Evolutionary conservation across 2,113 vertebrate genomes (phyloP).

Genomic region (Entelurus aequoreus): DNA sequence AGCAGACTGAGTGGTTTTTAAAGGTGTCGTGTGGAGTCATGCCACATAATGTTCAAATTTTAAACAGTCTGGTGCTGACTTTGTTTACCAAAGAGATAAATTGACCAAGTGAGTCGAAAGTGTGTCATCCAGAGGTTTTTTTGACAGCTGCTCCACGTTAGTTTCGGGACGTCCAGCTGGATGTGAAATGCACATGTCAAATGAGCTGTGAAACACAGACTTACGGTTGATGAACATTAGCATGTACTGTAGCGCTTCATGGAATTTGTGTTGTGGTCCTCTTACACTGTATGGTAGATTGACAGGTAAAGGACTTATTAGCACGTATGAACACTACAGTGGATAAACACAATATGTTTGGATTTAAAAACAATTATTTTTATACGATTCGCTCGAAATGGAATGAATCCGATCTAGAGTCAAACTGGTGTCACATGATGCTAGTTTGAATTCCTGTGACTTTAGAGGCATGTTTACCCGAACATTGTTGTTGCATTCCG

Average conservation of each 20-base stretch:
- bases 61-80: slow-evolving; percentile 19
- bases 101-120: slow-evolving; percentile 31
- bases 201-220: slow-evolving; percentile 53
- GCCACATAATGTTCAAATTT: slow-evolving; percentile 8
- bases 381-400: too few relatives aligned
- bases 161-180: slow-evolving; percentile 44
- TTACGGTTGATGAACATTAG: slow-evolving; percentile 13
- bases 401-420: too few relatives aligned
- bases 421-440: too few relatives aligned
- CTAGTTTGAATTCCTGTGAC: too few relatives aligned
- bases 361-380: too few relatives aligned
- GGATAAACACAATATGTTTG: too few relatives aligned
- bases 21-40: slow-evolving; percentile 5
- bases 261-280: neutral
- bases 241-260: neutral
- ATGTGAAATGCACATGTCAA: slow-evolving; percentile 45
- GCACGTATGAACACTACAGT: neutral
- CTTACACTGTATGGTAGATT: slow-evolving; percentile 3
- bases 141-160: slow-evolving; percentile 63
- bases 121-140: slow-evolving; percentile 36
- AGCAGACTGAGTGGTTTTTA: slow-evolving; percentile 3
- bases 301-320: neutral
- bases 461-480: too few relatives aligned
- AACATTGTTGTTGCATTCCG: too few relatives aligned
- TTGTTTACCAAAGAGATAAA: slow-evolving; percentile 24